phyloP scores from a whole-genome alignment of 2,797 vertebrate species.

The Lemur catta region DNA sequence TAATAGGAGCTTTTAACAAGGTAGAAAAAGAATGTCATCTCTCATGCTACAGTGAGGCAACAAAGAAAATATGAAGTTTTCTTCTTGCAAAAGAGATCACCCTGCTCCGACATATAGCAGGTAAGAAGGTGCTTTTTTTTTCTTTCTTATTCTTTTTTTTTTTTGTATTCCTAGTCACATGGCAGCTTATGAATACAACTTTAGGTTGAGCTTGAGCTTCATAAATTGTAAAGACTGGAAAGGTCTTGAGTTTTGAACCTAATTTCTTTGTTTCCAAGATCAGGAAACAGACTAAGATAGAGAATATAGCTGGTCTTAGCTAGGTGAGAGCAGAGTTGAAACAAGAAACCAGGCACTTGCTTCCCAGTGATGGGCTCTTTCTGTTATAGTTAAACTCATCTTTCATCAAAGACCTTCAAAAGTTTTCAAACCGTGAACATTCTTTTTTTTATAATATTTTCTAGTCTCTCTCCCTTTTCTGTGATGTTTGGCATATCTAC shows the following conservation, averaged over 20 bases:
- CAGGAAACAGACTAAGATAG: not conserved
- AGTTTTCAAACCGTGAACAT: not conserved
- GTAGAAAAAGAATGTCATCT: slow-evolving; percentile 66
- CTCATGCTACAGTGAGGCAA: not conserved
- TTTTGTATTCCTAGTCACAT: not conserved
- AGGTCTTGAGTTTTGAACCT: not conserved
- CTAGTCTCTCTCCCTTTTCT: not conserved
- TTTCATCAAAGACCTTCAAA: not conserved
- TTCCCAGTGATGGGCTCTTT: not conserved
- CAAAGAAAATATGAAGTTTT: slow-evolving; percentile 35
- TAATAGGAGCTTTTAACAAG: slow-evolving; percentile 79
- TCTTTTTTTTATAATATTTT: not conserved
- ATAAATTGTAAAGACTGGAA: not conserved
- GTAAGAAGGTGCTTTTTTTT: not conserved
- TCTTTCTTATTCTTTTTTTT: not conserved
- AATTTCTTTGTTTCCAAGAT: not conserved
- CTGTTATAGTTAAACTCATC: accelerated
- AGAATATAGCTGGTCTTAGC: not conserved
- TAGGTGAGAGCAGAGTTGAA: not conserved
- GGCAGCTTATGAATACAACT: not conserved
- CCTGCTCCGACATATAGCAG: not conserved
- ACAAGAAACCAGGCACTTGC: accelerated
- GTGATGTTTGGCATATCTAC: not conserved
- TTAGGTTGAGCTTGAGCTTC: not conserved
- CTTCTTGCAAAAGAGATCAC: not conserved